phyloP scores from a whole-genome alignment of 1,140 invertebrate genomes.

The Paraescarpia echinospica region DNA sequence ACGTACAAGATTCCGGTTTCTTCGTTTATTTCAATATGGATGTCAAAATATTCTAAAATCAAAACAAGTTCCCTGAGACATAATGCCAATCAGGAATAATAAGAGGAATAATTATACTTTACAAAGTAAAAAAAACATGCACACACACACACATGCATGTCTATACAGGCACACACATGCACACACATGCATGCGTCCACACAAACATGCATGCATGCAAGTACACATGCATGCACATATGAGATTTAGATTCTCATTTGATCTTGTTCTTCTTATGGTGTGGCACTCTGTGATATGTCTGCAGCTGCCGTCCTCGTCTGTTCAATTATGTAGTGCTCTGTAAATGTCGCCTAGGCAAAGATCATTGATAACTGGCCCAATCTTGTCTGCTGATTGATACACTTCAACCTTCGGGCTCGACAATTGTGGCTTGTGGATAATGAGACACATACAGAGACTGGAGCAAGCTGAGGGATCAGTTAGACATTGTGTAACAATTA shows the following conservation, averaged over 20 bases:
- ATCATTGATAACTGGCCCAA: neutral
- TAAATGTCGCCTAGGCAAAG: neutral
- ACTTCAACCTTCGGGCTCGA: neutral
- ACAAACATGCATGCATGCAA: conserved; percentile 9
- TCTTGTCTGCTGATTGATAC: neutral
- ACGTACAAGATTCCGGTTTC: too few relatives aligned
- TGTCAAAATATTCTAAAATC: too few relatives aligned
- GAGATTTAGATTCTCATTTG: neutral
- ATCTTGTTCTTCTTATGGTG: neutral
- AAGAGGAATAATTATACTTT: too few relatives aligned
- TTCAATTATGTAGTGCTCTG: neutral
- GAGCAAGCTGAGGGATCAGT: neutral
- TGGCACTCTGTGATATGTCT: neutral
- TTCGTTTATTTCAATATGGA: too few relatives aligned
- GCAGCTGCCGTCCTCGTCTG: neutral
- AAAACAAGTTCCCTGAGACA: too few relatives aligned
- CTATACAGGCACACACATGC: conserved; percentile 17
- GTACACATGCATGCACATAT: neutral
- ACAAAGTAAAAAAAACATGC: neutral
- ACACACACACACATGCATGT: conserved; percentile 21
- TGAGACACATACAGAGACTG: neutral
- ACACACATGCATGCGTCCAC: conserved; percentile 17
- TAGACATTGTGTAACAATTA: neutral
- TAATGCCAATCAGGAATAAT: too few relatives aligned
- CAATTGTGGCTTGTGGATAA: neutral